Evolutionary conservation across 2,113 vertebrate genomes (phyloP).

Genomic region (Corythornis madagascariensis): DNA sequence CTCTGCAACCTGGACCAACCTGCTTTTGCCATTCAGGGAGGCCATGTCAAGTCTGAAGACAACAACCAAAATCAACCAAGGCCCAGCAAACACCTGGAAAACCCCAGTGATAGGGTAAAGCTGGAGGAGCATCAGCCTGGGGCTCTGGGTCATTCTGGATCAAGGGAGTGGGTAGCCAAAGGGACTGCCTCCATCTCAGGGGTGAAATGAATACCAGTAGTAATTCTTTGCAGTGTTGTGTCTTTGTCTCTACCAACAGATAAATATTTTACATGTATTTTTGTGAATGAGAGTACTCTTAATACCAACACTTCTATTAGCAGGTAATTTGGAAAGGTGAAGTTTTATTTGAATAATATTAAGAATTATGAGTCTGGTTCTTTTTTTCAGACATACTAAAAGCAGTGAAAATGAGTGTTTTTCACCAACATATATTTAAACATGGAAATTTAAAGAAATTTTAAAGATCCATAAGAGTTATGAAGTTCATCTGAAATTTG

Average conservation of each 20-base stretch:
- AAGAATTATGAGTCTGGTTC: background rate
- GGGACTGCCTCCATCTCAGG: background rate
- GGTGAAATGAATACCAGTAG: background rate
- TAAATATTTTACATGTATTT: accelerated
- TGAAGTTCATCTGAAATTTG: background rate
- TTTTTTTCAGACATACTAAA: background rate
- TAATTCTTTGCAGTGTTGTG: background rate
- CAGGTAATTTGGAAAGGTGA: background rate
- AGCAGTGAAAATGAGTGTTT: background rate
- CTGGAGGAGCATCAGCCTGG: background rate
- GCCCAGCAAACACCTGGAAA: background rate
- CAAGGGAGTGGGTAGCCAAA: background rate
- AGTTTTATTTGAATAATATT: background rate
- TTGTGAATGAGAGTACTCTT: background rate
- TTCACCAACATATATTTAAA: background rate
- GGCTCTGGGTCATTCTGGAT: background rate
- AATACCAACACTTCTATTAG: accelerated
- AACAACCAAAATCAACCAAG: background rate
- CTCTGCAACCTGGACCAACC: background rate
- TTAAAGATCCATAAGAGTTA: background rate
- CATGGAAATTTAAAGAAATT: background rate
- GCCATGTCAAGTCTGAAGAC: background rate
- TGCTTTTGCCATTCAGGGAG: background rate
- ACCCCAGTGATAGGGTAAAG: background rate
- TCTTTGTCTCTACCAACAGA: background rate